Base-by-base conservation (phyloP, 64 coral and sea anemone genomes). In the Dendronephthya gigantea region DNA sequence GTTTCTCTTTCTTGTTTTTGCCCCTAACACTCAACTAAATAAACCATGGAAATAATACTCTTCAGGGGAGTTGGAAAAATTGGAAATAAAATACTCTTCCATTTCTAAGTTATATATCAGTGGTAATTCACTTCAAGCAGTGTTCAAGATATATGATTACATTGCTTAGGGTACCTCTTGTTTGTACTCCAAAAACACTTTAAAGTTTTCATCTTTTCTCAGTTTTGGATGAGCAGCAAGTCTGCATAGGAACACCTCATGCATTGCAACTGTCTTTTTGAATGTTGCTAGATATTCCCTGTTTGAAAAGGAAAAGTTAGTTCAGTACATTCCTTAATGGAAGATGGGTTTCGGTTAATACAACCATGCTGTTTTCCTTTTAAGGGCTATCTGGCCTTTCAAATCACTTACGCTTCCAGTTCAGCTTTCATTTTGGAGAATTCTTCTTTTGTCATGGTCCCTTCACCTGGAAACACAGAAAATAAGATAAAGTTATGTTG, bases 241-340 rank as follows among this genome's bases (percentile, higher is more conserved):
- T 4, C 95, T 89, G 28, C 91, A 93, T 16, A 98, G 82, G 82
- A 98, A 98, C 11, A 98, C 95, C 81, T 98, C 95, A 68, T 98
- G 95, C 95, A 98, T 98, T 39, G 95, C 95, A 29, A 98, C 95
- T 32, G 95, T 98, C 75, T 98, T 98, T 69, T 98, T 98, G 47
- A 98, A 98, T 79, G 95, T 98, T 82, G 95, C 95, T 35, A 98
- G 88, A 83, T 98, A 98, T 48, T 98, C 95, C 32, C 95, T 98
- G 49, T 35, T 82, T 59, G 4, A 75, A 50, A 33, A 81, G 43
- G 27, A 31, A 48, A 47, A 88, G 37, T 35, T 0, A 83, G 35
- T n/a, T n/a, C n/a, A n/a, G n/a, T n/a, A n/a, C n/a, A n/a, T n/a
- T n/a, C n/a, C n/a, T n/a, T n/a, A n/a, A n/a, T n/a, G n/a, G n/a